Conservation (phyloP, 2,113 vertebrate genomes). For the Axis porcinus region DNA sequence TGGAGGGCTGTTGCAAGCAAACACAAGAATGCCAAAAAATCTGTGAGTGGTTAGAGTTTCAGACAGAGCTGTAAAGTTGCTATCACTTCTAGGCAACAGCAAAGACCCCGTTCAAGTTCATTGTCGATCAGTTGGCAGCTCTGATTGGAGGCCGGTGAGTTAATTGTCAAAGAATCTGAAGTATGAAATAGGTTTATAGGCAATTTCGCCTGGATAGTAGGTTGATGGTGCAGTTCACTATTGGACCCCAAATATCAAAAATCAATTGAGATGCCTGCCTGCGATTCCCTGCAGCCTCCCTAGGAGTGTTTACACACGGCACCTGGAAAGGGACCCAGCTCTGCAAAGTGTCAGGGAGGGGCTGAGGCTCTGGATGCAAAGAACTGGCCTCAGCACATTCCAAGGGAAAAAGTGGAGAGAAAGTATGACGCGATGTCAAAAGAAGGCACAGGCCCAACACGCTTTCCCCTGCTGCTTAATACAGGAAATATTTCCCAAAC, state of each 20-base stretch:
- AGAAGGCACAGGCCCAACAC: constrained; percentile 74
- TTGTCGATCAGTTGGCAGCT: neutral
- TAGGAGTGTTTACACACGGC: constrained; percentile 37
- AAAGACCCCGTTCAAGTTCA: neutral
- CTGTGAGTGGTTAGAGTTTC: neutral
- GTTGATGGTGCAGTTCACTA: neutral
- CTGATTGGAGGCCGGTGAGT: neutral
- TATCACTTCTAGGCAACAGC: neutral
- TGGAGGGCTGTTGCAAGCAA: neutral
- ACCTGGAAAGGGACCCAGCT: constrained; percentile 43
- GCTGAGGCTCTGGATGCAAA: constrained; percentile 46
- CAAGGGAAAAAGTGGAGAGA: constrained; percentile 56
- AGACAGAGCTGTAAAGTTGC: neutral
- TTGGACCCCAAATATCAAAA: neutral
- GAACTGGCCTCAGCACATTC: constrained; percentile 74
- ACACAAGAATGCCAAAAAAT: neutral
- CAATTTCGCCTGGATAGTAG: neutral
- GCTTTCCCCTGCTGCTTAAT: constrained; percentile 79
- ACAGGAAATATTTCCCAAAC: constrained; percentile 83
- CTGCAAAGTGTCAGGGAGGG: constrained; percentile 68
- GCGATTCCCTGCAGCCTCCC: neutral
- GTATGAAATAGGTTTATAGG: constrained; percentile 2
- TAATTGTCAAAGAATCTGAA: constrained; percentile 39
- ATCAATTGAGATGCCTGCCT: neutral
- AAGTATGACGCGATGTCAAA: constrained; percentile 78